Conservation (phyloP, 1,140 invertebrate genomes). For the Pseudoatta argentina region DNA sequence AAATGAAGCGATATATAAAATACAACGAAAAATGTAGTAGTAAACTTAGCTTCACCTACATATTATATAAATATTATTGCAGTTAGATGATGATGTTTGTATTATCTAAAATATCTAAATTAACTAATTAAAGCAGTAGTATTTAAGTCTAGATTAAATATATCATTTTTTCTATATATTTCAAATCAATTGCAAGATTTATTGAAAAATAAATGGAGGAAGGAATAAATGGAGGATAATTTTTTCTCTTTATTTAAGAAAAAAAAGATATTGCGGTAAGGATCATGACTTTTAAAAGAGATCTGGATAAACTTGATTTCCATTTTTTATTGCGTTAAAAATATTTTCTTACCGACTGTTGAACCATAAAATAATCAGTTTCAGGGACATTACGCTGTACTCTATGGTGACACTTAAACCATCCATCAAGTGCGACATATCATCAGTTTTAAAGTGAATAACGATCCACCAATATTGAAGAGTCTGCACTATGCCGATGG, state of each 20-base stretch:
- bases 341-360: slow-evolving; percentile 42
- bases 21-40: neutral
- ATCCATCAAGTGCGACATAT: slow-evolving; percentile 20
- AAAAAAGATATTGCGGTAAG: neutral
- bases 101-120: neutral
- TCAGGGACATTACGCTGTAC: slow-evolving; percentile 31
- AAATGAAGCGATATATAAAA: neutral
- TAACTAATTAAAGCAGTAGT: neutral
- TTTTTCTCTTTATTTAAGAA: neutral
- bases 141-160: neutral
- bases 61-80: neutral
- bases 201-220: neutral
- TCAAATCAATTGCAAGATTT: neutral
- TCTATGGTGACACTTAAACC: slow-evolving; percentile 16
- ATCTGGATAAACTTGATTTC: neutral
- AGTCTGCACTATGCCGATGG: slow-evolving; percentile 21
- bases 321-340: neutral
- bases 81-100: neutral
- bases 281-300: neutral
- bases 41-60: neutral
- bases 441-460: slow-evolving; percentile 7
- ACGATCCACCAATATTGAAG: slow-evolving; percentile 11
- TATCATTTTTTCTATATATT: neutral
- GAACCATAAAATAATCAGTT: slow-evolving; percentile 43
- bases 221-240: neutral